Evolutionary conservation across 2,113 vertebrate genomes (phyloP), one percentile per base, ranked within the genome.

Genomic region (Loxodonta africana): DNA sequence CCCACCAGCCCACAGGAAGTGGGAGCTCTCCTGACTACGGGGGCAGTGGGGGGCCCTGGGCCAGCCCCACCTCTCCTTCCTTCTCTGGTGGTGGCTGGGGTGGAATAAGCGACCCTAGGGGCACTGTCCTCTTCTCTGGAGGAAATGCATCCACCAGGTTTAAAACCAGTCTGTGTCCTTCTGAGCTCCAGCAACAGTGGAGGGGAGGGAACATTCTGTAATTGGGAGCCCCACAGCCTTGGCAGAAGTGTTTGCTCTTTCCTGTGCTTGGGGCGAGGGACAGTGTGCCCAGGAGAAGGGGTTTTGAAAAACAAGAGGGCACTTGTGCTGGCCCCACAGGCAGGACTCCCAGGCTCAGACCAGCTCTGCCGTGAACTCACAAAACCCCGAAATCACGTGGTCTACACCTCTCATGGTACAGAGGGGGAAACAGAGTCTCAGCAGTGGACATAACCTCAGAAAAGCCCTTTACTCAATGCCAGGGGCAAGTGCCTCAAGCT

Each of bases 361-460:
- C 76, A 57, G 51, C 46, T 73, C 51, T 84, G 20, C 7, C 44
- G 46, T 57, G 62, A 53, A n/a, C 30, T 15, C 46, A 71, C 53
- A 28, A 26, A 28, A 57, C 2, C 30, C 3, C 1, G 30, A 44
- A 4, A 8, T 23, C 2, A 0, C 0, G 2, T 4, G 0, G 67
- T 37, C 20, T 33, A 17, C 17, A n/a, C 8, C 53, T 57, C 41
- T 11, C 23, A 2, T 0, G 0, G 33, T 2, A 18, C 30, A 28
- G 15, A 41, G 17, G 28, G 7, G 25, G 76, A 93, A 37, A 11
- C 73, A 25, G 44, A 88, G 57, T 69, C 67, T 89, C 46, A 2
- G 1, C 3, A 1, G 0, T 30, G 33, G 21, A 51, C 18, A 1
- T 0, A 6, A 18, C 26, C 76, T 67, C 15, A 37, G 63, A 48